phyloP scores from a whole-genome alignment of 1,140 invertebrate species.

The Heterodera schachtii region DNA sequence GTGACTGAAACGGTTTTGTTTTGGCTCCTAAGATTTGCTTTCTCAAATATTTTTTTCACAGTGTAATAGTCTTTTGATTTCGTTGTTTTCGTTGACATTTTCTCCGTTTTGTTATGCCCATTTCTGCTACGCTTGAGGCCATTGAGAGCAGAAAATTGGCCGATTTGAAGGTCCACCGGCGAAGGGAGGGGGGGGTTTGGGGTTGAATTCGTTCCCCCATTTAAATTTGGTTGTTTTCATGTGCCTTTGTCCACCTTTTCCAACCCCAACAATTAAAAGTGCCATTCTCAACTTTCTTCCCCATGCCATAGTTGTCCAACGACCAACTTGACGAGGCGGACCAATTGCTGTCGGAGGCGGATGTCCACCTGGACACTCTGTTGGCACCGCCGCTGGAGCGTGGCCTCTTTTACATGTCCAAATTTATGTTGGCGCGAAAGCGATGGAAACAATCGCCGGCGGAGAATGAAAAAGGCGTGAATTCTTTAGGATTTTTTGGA shows the following conservation, averaged over 20 bases:
- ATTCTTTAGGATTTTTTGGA: not conserved
- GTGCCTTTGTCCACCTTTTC: not conserved
- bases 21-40: no score
- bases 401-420: not conserved
- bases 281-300: not conserved
- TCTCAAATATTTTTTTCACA: no score
- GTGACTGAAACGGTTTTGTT: no score
- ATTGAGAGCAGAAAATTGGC: not conserved
- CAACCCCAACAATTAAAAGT: not conserved
- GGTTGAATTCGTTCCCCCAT: not conserved
- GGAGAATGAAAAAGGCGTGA: not conserved
- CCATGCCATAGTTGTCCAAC: not conserved
- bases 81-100: no score
- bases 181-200: no score
- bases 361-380: not conserved
- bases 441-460: not conserved
- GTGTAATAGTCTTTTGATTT: no score
- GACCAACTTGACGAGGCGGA: not conserved
- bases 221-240: no score
- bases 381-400: not conserved
- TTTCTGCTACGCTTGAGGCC: not conserved
- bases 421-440: not conserved
- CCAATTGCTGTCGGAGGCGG: not conserved
- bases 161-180: not conserved
- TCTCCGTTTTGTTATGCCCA: no score